These are phyloP conservation scores for Rhorus exstirpatorius DNA, from an alignment of 2,888 invertebrate species.

Conservation along the genomic window DNA sequence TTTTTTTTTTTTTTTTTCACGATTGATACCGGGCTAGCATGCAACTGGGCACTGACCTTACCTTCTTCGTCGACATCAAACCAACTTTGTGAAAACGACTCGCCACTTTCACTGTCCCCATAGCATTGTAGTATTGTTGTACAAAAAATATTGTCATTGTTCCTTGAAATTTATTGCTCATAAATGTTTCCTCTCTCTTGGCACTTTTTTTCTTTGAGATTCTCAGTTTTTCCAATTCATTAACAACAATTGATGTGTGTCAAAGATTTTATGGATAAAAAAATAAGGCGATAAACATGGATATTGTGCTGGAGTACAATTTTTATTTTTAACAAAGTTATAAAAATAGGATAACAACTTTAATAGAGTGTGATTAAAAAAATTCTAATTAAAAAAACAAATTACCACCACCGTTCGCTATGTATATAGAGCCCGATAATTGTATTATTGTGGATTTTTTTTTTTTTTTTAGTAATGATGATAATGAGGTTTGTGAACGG, in stretches of 20 bases:
- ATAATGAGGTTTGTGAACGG: constrained; percentile 75
- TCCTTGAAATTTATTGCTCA: not conserved
- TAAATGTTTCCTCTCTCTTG: no score
- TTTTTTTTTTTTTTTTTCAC: constrained; percentile 33
- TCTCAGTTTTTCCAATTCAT: no score
- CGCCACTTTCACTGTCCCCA: constrained; percentile 79
- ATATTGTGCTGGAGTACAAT: not conserved
- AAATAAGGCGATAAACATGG: not conserved
- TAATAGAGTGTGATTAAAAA: not conserved
- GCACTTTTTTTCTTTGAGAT: no score
- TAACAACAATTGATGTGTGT: no score
- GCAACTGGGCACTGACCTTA: constrained; percentile 78
- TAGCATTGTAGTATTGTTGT: constrained; percentile 6
- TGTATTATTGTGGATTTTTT: constrained; percentile 5
- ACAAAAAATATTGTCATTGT: not conserved
- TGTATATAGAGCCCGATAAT: constrained; percentile 18
- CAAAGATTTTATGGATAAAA: not conserved
- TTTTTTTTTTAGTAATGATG: constrained; percentile 73
- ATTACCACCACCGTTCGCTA: constrained; percentile 53
- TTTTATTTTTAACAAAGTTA: constrained; percentile 5
- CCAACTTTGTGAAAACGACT: constrained; percentile 52
- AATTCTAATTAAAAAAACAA: constrained; percentile 31
- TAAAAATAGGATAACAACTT: constrained; percentile 46
- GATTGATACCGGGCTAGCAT: constrained; percentile 66
- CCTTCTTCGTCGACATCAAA: constrained; percentile 70